Evolutionary conservation across 2,113 vertebrate species (phyloP).

Genomic region (Malaclemys terrapin): DNA sequence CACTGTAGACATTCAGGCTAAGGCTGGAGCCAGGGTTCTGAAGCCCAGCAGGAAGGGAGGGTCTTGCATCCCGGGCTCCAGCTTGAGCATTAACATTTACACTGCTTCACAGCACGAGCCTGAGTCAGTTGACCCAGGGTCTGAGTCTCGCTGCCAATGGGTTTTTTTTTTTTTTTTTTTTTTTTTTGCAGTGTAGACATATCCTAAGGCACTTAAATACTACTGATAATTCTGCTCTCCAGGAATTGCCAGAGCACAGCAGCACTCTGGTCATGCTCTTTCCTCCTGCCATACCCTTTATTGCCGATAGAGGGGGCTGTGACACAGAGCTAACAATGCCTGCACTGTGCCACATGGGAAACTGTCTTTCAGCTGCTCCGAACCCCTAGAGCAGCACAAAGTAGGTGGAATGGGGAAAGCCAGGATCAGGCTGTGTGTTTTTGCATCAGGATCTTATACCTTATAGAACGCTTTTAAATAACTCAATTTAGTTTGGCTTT

Average conservation of each 20-base stretch:
- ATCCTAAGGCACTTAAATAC: background rate
- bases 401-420: background rate
- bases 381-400: background rate
- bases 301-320: background rate
- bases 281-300: background rate
- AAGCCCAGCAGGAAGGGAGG: background rate
- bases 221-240: background rate
- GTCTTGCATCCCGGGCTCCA: background rate
- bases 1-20: background rate
- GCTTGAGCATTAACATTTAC: background rate
- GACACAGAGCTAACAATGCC: background rate
- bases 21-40: background rate
- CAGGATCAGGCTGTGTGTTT: background rate
- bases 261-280: background rate
- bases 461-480: background rate
- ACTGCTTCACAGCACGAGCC: background rate
- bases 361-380: background rate
- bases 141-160: background rate
- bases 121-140: background rate
- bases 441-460: background rate
- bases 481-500: background rate
- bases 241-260: background rate
- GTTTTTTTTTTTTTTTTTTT: background rate
- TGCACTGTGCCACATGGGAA: background rate
- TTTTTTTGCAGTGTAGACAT: background rate